Evolutionary conservation across 2,888 invertebrate species (phyloP).

Genomic region (Ophion ellenae): DNA sequence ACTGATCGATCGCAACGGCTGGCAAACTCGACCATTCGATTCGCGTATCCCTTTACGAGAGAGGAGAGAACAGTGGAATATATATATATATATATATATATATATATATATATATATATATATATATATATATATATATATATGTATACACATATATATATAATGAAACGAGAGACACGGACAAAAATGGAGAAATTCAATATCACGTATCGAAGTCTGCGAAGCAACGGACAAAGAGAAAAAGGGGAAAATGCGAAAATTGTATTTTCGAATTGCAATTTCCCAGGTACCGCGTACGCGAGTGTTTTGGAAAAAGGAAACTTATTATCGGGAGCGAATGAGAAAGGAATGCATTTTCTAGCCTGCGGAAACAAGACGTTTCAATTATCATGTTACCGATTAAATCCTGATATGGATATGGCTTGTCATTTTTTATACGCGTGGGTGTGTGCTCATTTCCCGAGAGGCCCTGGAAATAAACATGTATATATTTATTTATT

Average conservation of each 20-base stretch:
- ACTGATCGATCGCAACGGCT: conserved; percentile 48
- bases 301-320: conserved; percentile 9
- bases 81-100: neutral
- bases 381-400: neutral
- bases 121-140: conserved; percentile 6
- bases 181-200: conserved; percentile 35
- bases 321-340: conserved; percentile 8
- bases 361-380: neutral
- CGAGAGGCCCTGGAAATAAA: neutral
- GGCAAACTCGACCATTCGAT: conserved; percentile 14
- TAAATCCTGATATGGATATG: neutral
- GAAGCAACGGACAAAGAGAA: neutral
- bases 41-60: neutral
- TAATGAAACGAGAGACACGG: neutral
- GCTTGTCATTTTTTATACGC: neutral
- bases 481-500: neutral
- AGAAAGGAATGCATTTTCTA: conserved; percentile 4
- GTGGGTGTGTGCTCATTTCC: neutral
- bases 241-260: conserved; percentile 11
- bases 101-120: neutral
- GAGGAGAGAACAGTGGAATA: neutral
- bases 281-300: neutral
- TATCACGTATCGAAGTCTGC: conserved; percentile 29
- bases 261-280: conserved; percentile 63
- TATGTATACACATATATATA: neutral